Percentiles rank a stretch among this genome's conserved stretches.
Evolutionary conservation across 2,888 invertebrate genomes (phyloP).

Genomic region (Merodon equestris): DNA sequence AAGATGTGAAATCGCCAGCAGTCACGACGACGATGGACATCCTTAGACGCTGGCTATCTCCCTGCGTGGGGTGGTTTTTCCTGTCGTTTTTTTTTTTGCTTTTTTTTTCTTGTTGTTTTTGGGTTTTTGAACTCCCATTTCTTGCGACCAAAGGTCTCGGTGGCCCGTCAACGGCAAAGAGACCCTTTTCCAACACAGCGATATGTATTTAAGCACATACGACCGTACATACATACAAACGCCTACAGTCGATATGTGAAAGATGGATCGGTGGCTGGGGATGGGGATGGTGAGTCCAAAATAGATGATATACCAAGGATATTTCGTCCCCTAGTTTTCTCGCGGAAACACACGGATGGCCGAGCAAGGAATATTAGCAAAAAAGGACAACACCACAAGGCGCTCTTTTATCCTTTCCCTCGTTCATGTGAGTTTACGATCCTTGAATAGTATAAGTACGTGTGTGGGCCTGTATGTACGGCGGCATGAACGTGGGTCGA

Average conservation of each 20-base stretch:
- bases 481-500: slow-evolving; percentile 17
- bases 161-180: slow-evolving; percentile 41
- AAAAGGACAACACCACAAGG: slow-evolving; percentile 28
- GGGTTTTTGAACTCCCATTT: slow-evolving; percentile 34
- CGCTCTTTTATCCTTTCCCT: slow-evolving; percentile 45
- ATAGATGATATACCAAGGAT: slow-evolving; percentile 57
- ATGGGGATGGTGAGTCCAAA: slow-evolving; percentile 36
- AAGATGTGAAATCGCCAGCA: slow-evolving; percentile 62
- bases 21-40: slow-evolving; percentile 49
- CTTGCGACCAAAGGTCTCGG: slow-evolving; percentile 36
- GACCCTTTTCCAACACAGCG: slow-evolving; percentile 50
- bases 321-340: slow-evolving; percentile 58
- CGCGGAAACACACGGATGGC: slow-evolving; percentile 54
- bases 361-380: slow-evolving; percentile 42
- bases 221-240: slow-evolving; percentile 5
- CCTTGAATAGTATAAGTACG: slow-evolving; percentile 8
- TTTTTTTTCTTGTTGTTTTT: background rate
- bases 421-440: slow-evolving; percentile 29
- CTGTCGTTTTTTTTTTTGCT: slow-evolving; percentile 25
- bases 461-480: slow-evolving; percentile 17
- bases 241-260: background rate
- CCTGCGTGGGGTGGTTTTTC: slow-evolving; percentile 35
- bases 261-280: no score
- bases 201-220: background rate
- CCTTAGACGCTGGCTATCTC: slow-evolving; percentile 35